Evolutionary conservation across 2,888 invertebrate species (phyloP).

Genomic region (Lithosia quadra): DNA sequence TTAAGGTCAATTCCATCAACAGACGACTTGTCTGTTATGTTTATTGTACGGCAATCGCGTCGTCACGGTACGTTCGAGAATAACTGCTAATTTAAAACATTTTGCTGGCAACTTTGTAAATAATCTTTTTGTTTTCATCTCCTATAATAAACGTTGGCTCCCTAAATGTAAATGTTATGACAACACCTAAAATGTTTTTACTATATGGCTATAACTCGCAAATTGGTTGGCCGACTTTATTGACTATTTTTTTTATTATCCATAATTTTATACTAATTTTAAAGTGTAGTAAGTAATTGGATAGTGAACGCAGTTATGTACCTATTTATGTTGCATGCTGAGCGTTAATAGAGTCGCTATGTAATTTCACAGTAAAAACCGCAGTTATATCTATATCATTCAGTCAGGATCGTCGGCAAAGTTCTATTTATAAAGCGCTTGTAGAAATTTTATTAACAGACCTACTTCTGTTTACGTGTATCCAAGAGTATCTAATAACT

Average conservation of each 20-base stretch:
- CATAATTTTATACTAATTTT: background rate
- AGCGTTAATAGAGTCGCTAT: background rate
- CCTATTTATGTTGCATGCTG: background rate
- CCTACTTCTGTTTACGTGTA: conserved; percentile 9
- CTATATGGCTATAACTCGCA: background rate
- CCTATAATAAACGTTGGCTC: conserved; percentile 6
- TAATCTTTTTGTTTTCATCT: conserved; percentile 13
- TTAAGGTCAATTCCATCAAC: background rate
- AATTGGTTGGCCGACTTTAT: background rate
- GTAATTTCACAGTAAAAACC: background rate
- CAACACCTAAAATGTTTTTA: conserved; percentile 9
- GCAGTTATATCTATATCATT: background rate
- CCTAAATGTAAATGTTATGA: conserved; percentile 9
- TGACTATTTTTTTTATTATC: background rate
- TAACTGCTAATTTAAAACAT: background rate
- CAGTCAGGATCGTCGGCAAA: background rate
- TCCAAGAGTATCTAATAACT: background rate
- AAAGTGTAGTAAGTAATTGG: background rate
- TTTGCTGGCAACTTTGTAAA: conserved; percentile 2
- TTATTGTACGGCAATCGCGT: background rate
- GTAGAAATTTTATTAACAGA: conserved; percentile 2
- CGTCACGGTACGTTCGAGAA: background rate
- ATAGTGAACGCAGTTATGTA: background rate
- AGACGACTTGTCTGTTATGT: background rate
- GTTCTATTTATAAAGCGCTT: background rate